Evolutionary conservation across 2,888 invertebrate species (phyloP).

Genomic region (Eristalis pertinax): DNA sequence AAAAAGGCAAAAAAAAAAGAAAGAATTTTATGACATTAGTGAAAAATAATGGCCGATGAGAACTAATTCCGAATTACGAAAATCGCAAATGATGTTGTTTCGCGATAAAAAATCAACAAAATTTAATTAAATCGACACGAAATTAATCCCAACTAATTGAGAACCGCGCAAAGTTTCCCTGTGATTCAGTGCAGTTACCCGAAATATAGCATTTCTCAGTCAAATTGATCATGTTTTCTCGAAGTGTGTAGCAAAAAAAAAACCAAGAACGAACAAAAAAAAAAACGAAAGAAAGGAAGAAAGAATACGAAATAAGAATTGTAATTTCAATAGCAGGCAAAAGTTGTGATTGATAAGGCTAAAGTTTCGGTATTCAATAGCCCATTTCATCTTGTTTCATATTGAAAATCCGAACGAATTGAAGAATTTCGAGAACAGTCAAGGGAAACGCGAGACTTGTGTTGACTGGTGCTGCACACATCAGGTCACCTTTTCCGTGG

Average conservation of each 20-base stretch:
- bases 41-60: constrained; percentile 71
- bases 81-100: constrained; percentile 68
- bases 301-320: neutral
- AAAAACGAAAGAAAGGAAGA: neutral
- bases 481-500: constrained; percentile 13
- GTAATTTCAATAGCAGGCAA: constrained; percentile 19
- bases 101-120: constrained; percentile 52
- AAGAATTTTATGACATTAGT: constrained; percentile 67
- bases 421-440: neutral
- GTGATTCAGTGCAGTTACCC: neutral
- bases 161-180: constrained; percentile 31
- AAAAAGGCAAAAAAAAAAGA: constrained; percentile 12
- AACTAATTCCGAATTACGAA: constrained; percentile 50
- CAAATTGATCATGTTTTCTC: constrained; percentile 43
- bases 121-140: constrained; percentile 39
- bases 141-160: constrained; percentile 37
- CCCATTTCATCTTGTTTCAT: neutral
- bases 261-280: neutral
- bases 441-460: neutral
- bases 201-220: neutral
- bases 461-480: neutral
- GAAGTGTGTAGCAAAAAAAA: constrained; percentile 23
- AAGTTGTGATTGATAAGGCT: constrained; percentile 36
- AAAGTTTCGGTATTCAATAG: neutral
- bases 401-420: neutral